phyloP scores from a whole-genome alignment of 53 echinoderm and acorn worm species.

The Arbacia lixula region DNA sequence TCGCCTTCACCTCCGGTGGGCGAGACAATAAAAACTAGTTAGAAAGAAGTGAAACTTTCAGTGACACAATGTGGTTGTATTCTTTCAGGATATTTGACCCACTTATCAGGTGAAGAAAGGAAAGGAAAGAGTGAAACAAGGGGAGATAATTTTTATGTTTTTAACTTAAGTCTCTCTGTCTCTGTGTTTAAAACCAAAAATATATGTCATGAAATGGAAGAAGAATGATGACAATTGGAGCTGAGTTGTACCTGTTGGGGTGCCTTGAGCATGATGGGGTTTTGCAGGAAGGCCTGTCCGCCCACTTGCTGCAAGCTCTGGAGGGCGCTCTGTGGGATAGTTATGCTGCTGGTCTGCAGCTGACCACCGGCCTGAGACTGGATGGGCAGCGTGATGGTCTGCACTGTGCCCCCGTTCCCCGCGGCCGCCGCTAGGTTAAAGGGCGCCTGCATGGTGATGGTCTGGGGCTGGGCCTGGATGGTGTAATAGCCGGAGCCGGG shows the following conservation, averaged over 20 bases:
- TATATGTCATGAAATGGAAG: too few relatives aligned
- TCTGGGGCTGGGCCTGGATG: conserved; percentile 64
- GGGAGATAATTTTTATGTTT: too few relatives aligned
- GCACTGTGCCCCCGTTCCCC: conserved; percentile 31
- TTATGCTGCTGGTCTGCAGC: conserved; percentile 27
- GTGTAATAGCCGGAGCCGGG: conserved; percentile 52
- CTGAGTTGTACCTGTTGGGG: conserved; percentile 17
- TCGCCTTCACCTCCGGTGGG: too few relatives aligned
- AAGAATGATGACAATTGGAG: too few relatives aligned
- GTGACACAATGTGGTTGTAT: too few relatives aligned
- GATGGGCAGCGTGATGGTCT: conserved; percentile 69
- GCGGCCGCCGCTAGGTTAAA: conserved; percentile 27
- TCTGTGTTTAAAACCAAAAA: too few relatives aligned
- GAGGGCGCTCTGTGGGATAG: conserved; percentile 27
- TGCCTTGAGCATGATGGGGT: conserved; percentile 20
- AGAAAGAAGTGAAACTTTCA: too few relatives aligned
- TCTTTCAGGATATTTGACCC: too few relatives aligned
- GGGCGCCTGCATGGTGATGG: conserved; percentile 63
- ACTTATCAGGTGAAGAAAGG: too few relatives aligned
- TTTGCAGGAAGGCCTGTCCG: conserved; percentile 13
- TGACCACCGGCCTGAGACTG: conserved; percentile 38
- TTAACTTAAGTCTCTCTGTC: too few relatives aligned
- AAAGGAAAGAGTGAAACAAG: too few relatives aligned
- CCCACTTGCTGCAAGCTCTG: conserved; percentile 28
- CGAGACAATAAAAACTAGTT: too few relatives aligned